A percentile compares a stretch with the other conserved stretches of the same genome.
These are phyloP conservation scores for Latheticus oryzae DNA, from an alignment of 2,888 invertebrate species.

Conservation along the genomic window DNA sequence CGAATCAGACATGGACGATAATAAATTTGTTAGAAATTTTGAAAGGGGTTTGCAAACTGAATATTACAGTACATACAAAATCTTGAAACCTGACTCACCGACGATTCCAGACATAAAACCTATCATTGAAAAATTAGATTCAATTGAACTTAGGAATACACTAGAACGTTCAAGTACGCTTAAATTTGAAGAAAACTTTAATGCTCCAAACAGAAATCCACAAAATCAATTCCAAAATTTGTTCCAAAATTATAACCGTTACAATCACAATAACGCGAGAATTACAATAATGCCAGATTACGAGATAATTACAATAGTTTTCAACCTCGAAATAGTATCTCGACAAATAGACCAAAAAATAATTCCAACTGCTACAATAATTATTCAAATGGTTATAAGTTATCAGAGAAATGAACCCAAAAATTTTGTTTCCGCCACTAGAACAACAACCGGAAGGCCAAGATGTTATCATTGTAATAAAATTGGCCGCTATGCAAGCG, in stretches of 20 bases:
- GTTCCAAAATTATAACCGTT: conserved; percentile 1
- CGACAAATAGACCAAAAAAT: not conserved
- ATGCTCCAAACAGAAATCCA: no score
- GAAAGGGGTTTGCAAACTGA: conserved; percentile 1
- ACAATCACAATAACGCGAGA: no score
- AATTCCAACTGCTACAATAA: not conserved
- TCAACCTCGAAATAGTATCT: not conserved
- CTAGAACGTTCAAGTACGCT: no score
- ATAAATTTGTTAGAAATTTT: conserved; percentile 3
- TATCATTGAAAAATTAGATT: conserved; percentile 2
- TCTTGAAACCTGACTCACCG: not conserved
- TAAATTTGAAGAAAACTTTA: not conserved
- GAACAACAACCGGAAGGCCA: not conserved
- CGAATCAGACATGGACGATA: not conserved
- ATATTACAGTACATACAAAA: conserved; percentile 2
- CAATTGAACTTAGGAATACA: not conserved
- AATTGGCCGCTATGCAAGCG: conserved; percentile 4
- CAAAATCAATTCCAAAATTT: conserved; percentile 4
- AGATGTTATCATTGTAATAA: conserved; percentile 8
- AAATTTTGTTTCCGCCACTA: not conserved
- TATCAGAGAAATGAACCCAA: not conserved
- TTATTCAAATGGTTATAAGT: not conserved
- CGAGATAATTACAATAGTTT: not conserved
- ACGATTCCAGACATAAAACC: not conserved
- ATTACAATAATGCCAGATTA: not conserved